A percentile compares a stretch with the other conserved stretches of the same genome.
phyloP scores from a whole-genome alignment of 2,113 vertebrate species.

The Microtus montanus region DNA sequence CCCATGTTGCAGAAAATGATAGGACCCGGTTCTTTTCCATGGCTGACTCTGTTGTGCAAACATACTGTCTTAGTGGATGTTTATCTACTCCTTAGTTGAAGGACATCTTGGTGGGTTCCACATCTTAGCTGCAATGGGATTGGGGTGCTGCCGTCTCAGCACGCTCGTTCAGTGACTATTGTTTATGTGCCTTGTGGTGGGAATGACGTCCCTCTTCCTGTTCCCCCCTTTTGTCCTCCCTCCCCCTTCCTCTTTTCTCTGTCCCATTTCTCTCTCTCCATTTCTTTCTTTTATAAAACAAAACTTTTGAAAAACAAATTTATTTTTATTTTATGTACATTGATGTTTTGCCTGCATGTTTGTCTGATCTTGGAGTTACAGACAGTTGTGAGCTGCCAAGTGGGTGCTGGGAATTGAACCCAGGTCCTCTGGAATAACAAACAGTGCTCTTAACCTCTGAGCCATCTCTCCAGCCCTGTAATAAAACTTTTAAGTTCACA shows the following conservation, averaged over 20 bases:
- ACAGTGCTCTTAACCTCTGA: no score
- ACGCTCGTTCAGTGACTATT: background rate
- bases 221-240: no score
- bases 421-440: no score
- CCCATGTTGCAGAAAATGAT: background rate
- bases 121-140: background rate
- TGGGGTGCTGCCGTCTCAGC: fast-evolving
- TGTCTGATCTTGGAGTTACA: no score
- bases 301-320: no score
- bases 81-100: background rate
- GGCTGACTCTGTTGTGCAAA: background rate
- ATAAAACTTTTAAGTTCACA: background rate
- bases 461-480: no score
- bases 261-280: no score
- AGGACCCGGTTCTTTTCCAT: background rate
- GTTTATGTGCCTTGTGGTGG: background rate
- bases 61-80: background rate
- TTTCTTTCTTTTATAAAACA: background rate
- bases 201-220: no score
- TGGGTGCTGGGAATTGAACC: no score
- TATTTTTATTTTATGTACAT: no score
- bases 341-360: no score
- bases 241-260: fast-evolving
- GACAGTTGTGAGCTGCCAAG: no score
- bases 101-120: background rate